Evolutionary conservation across 1,140 invertebrate genomes (phyloP), one percentile per base, ranked within the genome.

Genomic region (Leptopilina boulardi): DNA sequence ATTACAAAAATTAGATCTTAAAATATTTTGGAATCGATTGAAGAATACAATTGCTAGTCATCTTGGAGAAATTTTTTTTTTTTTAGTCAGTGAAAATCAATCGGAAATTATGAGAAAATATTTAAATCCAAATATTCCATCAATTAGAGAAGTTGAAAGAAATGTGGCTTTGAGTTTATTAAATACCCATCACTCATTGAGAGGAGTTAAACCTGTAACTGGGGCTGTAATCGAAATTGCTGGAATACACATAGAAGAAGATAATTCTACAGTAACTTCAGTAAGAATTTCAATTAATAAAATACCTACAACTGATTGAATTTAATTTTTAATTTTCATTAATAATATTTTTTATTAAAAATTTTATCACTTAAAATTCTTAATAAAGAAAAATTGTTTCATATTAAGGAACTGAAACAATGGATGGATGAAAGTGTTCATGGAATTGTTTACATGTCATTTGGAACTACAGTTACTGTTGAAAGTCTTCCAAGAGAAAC

Each of bases 1-100:
- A 9, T 2, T 11, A 0, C 8, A 10, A 3, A 30, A 26, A 26
- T 21, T 6, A 4, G 0, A 59, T 11, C 11, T 59, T 0, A 11
- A 26, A 26, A 59, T 23, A 26, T 90, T 94, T 34, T 91, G 88
- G 83, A 89, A 94, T 83, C 86, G 94, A 70, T 84, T 93, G 38
- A 80, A 87, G 0, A 94, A 94, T 79, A 85, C 85, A 11, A 0
- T 73, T 9, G 18, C 0, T 5, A 0, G 42, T 54, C 44, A 15
- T n/a, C 1, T 1, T 11, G 2, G 0, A 1, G 19, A 13, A 44
- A 10, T 23, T 74, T 76, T 23, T 30, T 71, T n/a, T 2, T n/a
- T 13, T 0, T 76, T 0, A 73, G 70, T 9, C 51, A 59, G 26
- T 51, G 18, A 76, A 15, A 15, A 23, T 30, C 56, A 59, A 30